phyloP scores from a whole-genome alignment of 2,888 invertebrate genomes.

The Trilocha varians region DNA sequence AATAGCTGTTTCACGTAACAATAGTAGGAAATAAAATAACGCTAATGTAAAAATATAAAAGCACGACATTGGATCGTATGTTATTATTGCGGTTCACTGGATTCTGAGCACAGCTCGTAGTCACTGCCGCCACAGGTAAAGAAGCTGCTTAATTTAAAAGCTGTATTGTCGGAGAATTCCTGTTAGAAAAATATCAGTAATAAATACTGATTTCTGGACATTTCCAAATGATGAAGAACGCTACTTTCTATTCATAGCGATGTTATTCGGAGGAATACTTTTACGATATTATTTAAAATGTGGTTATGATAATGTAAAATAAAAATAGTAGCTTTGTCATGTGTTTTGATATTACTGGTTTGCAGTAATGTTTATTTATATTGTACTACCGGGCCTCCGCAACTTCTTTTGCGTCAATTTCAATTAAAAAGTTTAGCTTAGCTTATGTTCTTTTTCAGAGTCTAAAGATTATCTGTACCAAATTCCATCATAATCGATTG shows the following conservation, averaged over 20 bases:
- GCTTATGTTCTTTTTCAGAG: too few relatives aligned
- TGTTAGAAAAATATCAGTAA: conserved; percentile 21
- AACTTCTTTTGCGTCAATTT: too few relatives aligned
- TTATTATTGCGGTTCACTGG: conserved; percentile 31
- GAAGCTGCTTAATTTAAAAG: conserved; percentile 25
- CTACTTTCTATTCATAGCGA: neutral
- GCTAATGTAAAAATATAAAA: neutral
- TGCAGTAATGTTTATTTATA: too few relatives aligned
- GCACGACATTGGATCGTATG: conserved; percentile 12
- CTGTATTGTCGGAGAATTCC: conserved; percentile 23
- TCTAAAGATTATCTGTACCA: too few relatives aligned
- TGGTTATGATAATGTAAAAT: too few relatives aligned
- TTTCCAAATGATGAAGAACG: neutral
- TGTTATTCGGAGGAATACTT: neutral
- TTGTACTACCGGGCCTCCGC: too few relatives aligned
- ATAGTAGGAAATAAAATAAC: neutral
- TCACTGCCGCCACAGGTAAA: conserved; percentile 25
- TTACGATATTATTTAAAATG: neutral
- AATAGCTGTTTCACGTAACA: too few relatives aligned
- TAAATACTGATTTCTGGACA: neutral
- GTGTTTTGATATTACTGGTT: too few relatives aligned
- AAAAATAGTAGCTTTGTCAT: too few relatives aligned
- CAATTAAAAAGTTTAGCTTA: too few relatives aligned
- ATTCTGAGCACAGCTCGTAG: conserved; percentile 19
- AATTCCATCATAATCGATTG: too few relatives aligned